Percentiles rank a stretch among this genome's conserved stretches.
Evolutionary conservation across 2,113 vertebrate genomes (phyloP).

Genomic region (Eupsittula cactorum): DNA sequence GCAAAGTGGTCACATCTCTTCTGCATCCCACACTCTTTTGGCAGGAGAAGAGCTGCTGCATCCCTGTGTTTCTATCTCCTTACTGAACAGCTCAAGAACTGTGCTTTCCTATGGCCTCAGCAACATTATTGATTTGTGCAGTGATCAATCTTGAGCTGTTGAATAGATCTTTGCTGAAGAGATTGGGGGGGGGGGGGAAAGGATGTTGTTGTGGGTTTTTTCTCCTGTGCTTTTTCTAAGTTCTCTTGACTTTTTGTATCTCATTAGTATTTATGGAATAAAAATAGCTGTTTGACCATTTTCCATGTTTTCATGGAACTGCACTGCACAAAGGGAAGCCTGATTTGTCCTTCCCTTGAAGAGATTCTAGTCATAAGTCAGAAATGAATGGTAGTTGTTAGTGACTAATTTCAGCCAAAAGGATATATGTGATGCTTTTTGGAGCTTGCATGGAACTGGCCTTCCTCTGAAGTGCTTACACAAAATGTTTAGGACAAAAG

Average conservation of each 20-base stretch:
- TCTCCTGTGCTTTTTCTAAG: background rate
- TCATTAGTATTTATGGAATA: background rate
- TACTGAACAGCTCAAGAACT: background rate
- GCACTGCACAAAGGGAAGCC: background rate
- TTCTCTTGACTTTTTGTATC: background rate
- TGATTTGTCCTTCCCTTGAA: background rate
- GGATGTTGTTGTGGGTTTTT: background rate
- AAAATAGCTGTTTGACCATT: background rate
- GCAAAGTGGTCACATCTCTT: background rate
- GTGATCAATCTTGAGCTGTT: background rate
- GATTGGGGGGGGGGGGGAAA: accelerated
- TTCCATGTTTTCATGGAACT: background rate
- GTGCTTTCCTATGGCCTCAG: background rate
- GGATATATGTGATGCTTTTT: background rate
- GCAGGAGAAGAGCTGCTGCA: background rate
- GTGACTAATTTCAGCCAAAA: background rate
- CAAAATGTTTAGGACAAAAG: background rate
- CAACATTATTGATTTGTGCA: background rate
- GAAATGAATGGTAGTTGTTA: background rate
- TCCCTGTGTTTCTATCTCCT: background rate
- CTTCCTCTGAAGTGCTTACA: background rate
- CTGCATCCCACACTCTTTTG: background rate
- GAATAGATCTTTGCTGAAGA: background rate
- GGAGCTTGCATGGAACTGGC: background rate
- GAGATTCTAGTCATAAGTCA: background rate